Conservation (phyloP, 1,140 invertebrate genomes). For the Brachionus koreanus region DNA sequence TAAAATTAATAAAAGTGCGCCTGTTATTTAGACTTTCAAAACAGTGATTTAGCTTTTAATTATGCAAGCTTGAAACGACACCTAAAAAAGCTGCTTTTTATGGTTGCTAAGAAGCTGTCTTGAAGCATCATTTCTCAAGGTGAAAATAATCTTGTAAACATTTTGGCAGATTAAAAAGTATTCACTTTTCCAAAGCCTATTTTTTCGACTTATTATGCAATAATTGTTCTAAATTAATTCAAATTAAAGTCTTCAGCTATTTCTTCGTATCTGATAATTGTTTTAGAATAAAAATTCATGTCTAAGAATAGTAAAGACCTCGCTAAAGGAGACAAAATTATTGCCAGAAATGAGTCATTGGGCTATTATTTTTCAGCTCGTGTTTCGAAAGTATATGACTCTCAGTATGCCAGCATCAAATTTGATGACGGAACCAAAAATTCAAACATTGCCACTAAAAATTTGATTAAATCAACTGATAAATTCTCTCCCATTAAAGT, state of each 20-base stretch:
- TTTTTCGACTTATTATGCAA: not conserved
- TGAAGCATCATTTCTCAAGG: not conserved
- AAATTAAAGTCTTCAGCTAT: not conserved
- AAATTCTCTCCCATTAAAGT: not conserved
- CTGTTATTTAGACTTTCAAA: not conserved
- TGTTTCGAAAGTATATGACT: not conserved
- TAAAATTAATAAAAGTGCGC: not conserved
- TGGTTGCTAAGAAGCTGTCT: not conserved
- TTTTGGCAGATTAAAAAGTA: not conserved
- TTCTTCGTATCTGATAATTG: not conserved
- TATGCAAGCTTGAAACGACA: not conserved
- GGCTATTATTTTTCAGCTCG: conserved; percentile 27
- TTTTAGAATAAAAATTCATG: not conserved
- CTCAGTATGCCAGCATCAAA: conserved; percentile 16
- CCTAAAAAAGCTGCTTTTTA: not conserved
- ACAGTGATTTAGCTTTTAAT: not conserved
- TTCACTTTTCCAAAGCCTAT: not conserved
- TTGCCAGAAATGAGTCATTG: not conserved
- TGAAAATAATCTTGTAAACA: not conserved
- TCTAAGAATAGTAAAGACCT: not conserved
- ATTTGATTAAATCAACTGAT: not conserved
- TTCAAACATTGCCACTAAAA: not conserved
- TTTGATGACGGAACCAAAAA: conserved; percentile 21
- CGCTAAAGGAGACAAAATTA: not conserved
- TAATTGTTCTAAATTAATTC: not conserved